Base-by-base conservation (phyloP, 1,140 invertebrate species). In the Neodiprion virginianus region DNA sequence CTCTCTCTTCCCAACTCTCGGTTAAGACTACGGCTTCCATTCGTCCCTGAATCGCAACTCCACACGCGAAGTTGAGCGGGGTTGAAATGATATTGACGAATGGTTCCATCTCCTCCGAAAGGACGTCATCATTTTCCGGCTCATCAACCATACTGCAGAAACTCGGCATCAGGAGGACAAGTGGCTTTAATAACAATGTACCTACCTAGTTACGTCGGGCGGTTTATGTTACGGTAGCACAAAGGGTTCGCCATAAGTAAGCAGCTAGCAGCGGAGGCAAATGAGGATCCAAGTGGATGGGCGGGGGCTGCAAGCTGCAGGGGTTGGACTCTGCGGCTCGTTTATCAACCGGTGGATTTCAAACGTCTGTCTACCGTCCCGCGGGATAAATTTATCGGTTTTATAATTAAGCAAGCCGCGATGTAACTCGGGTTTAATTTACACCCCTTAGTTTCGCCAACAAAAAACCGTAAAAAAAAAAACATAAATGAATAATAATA, bases 351-450 rank as follows among this genome's bases (percentile, higher is more conserved):
- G 49, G 72, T 71, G 82, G 81, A 86, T 87, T 84, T 77, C 79
- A 74, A 73, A 77, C 76, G 83, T 82, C 82, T 83, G 77, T 79
- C 78, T 76, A 67, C 17, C 74, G 80, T 80, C 76, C 75, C 80
- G 49, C 78, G 73, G 73, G 80, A 85, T 83, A 79, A 85, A 88
- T 87, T 87, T 85, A 86, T 87, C 80, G 82, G 84, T 84, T 86
- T 86, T 83, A 86, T 86, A 88, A 88, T 88, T 87, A 87, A 86
- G 81, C 80, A 77, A 83, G 74, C 73, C 67, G 53, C 69, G 23
- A 69, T 75, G 67, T 80, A 78, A 79, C 78, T 81, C 74, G 71
- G 72, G 65, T 72, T 72, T 84, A 81, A 84, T 82, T 85, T 83
- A 83, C 81, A 79, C 79, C 78, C 78, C 71, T 21, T 14, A 12